phyloP scores from a whole-genome alignment of 1,140 invertebrate genomes.

The Apis mellifera region Amel_HAv3.1 CM009931.2:12175001-12175500 shows the following conservation, averaged over 20 bases:
- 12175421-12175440: not conserved
- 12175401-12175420: not conserved
- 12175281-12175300: not conserved
- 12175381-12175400: not conserved
- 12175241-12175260: slow-evolving; percentile 6
- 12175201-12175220: not conserved
- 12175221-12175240: not conserved
- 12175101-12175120: not conserved
- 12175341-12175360: not conserved
- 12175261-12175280: slow-evolving; percentile 39
- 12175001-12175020: not conserved
- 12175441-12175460: not conserved
- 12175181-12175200: not conserved
- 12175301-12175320: not conserved
- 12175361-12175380: not conserved
- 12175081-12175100: not conserved
- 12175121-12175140: not conserved
- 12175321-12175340: not conserved
- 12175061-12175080: slow-evolving; percentile 6
- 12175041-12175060: slow-evolving; percentile 24
- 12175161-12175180: not conserved
- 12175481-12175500: not conserved
- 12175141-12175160: not conserved
- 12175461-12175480: slow-evolving; percentile 3
- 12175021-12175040: slow-evolving; percentile 9